These are phyloP conservation scores for Euzophera pinguis DNA, from an alignment of 2,888 invertebrate genomes.

Conservation along the genomic window DNA sequence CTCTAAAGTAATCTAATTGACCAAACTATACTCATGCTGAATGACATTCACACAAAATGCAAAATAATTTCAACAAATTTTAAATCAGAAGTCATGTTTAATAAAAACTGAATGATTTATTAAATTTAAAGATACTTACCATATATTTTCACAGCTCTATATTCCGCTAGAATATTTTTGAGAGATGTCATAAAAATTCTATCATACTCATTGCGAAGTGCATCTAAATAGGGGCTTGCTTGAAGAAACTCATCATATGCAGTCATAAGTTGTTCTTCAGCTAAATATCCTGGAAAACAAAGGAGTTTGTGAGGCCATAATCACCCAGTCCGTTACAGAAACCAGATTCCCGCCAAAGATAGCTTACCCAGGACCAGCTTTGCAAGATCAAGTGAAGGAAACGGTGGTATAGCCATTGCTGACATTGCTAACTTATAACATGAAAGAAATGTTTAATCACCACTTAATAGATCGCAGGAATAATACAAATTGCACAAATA, in stretches of 20 bases:
- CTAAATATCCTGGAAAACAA: constrained; percentile 60
- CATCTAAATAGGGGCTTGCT: constrained; percentile 70
- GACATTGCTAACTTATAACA: constrained; percentile 4
- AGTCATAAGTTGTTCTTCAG: constrained; percentile 72
- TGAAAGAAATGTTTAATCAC: background rate
- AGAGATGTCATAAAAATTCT: constrained; percentile 73
- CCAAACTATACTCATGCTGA: no score
- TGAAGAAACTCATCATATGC: constrained; percentile 74
- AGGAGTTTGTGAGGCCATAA: constrained; percentile 18
- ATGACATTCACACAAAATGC: no score
- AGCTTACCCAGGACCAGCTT: constrained; percentile 69
- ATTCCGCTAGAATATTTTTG: constrained; percentile 68
- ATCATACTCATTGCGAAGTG: constrained; percentile 67
- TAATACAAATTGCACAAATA: background rate
- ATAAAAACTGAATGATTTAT: background rate
- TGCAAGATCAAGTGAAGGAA: constrained; percentile 68
- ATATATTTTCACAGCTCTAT: constrained; percentile 69
- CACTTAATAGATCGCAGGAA: background rate
- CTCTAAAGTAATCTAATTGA: no score
- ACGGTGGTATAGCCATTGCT: constrained; percentile 59
- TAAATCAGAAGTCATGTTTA: no score
- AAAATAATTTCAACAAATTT: no score
- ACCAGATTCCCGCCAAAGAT: constrained; percentile 64
- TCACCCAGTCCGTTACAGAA: constrained; percentile 27
- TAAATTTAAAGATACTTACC: constrained; percentile 37